A percentile compares a stretch with the other conserved stretches of the same genome.
Evolutionary conservation across 1,140 invertebrate species (phyloP).

Genomic region (Trichonephila clavata): DNA sequence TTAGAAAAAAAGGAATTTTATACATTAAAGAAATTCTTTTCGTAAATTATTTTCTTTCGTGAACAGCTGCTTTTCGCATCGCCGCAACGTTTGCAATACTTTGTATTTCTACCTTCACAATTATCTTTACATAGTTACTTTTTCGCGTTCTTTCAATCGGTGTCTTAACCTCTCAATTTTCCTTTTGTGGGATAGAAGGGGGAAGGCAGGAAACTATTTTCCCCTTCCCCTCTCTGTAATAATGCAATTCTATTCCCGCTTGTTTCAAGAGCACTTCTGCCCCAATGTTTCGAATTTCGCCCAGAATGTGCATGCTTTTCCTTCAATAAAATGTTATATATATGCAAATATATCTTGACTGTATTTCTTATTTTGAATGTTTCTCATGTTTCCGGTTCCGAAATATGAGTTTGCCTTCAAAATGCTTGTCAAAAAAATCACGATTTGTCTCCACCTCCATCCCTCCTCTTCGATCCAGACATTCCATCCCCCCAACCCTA

Average conservation of each 20-base stretch:
- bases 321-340: constrained; percentile 61
- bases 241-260: constrained; percentile 31
- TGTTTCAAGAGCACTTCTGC: neutral
- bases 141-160: neutral
- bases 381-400: neutral
- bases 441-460: neutral
- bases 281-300: constrained; percentile 39
- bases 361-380: constrained; percentile 39
- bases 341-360: constrained; percentile 65
- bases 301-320: constrained; percentile 6
- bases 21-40: too few relatives aligned
- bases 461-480: neutral
- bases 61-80: too few relatives aligned
- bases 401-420: neutral
- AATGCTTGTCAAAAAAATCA: neutral
- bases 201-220: neutral
- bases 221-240: neutral
- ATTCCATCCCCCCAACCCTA: neutral
- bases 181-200: neutral
- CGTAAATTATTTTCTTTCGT: too few relatives aligned
- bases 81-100: too few relatives aligned
- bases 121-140: too few relatives aligned
- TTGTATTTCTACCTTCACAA: too few relatives aligned
- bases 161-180: neutral
- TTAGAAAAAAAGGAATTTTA: too few relatives aligned